Evolutionary conservation across 2,888 invertebrate genomes (phyloP), one percentile per base, ranked within the genome.

Genomic region (Mystacides longicornis): DNA sequence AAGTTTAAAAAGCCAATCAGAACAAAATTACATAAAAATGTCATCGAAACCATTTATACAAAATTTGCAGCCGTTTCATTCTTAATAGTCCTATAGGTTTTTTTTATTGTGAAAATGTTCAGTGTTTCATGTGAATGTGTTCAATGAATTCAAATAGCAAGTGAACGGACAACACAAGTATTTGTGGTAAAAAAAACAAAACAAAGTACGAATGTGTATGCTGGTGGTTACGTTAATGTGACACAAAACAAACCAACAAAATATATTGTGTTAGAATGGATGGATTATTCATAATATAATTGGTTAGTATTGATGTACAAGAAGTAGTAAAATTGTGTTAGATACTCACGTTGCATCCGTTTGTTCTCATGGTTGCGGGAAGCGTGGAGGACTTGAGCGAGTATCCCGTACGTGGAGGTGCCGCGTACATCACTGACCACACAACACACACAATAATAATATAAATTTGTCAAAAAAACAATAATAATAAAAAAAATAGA

Each of bases 351-450:
- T 73, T 71, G 63, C 67, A 69, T 63, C 69, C 70, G 57, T 69
- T 70, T 60, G 68, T 68, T 56, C 75, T 75, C 68, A 75, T 74
- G 66, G 77, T 77, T 66, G 83, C 80, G 64, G 87, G 88, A 74
- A 88, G 81, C 66, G 88, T 88, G 69, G 82, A 80, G 65, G 84
- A 81, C 77, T 86, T 86, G 71, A 82, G 79, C 71, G 83, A 82
- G 73, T 84, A 87, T 70, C 88, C 90, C 65, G 88, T 87, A 72
- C 86, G 87, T 66, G 87, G 86, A 67, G 85, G 84, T 78, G 79
- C 75, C 78, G 79, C 75, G 69, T 76, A 74, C 68, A 76, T 72
- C 64, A 79, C 82, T 67, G 78, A 76, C 70, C 80, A 79, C 66
- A 66, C 56, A 56, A 37, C 37, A 37, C 37, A 37, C 37, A 37